Conservation (phyloP, 2,888 invertebrate genomes). For the Hirtodrosophila duncani region DNA sequence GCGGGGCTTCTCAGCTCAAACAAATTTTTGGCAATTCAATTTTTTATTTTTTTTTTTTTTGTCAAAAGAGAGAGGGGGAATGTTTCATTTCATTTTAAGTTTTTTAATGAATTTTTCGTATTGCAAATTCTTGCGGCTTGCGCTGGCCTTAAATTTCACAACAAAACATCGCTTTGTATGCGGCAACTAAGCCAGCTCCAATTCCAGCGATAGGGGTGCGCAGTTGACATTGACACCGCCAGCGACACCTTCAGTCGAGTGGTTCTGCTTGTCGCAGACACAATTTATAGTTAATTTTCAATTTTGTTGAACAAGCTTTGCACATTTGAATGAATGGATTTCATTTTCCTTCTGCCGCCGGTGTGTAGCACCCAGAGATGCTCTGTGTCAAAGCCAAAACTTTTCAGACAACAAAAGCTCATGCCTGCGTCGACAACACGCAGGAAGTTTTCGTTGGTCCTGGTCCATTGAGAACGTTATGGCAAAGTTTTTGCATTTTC, state of each 20-base stretch:
- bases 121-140: conserved; percentile 7
- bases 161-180: conserved; percentile 42
- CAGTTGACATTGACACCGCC: too few relatives aligned
- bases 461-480: neutral
- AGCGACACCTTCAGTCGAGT: conserved; percentile 16
- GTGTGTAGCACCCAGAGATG: conserved; percentile 8
- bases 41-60: conserved; percentile 19
- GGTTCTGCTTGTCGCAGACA: conserved; percentile 33
- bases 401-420: conserved; percentile 70
- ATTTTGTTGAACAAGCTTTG: conserved; percentile 61
- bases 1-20: conserved; percentile 45
- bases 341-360: conserved; percentile 19
- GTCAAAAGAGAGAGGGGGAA: too few relatives aligned
- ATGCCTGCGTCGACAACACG: conserved; percentile 32
- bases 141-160: conserved; percentile 60
- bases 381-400: conserved; percentile 62
- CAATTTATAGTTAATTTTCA: conserved; percentile 71
- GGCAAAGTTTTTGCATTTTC: conserved; percentile 27
- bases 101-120: conserved; percentile 65
- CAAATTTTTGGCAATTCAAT: conserved; percentile 63
- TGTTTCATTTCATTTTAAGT: conserved; percentile 5
- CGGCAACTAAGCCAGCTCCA: too few relatives aligned
- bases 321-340: conserved; percentile 62
- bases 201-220: too few relatives aligned
- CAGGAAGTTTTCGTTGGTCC: conserved; percentile 10